Conservation (phyloP, 1,140 invertebrate genomes). For the Eumaeus atala region DNA sequence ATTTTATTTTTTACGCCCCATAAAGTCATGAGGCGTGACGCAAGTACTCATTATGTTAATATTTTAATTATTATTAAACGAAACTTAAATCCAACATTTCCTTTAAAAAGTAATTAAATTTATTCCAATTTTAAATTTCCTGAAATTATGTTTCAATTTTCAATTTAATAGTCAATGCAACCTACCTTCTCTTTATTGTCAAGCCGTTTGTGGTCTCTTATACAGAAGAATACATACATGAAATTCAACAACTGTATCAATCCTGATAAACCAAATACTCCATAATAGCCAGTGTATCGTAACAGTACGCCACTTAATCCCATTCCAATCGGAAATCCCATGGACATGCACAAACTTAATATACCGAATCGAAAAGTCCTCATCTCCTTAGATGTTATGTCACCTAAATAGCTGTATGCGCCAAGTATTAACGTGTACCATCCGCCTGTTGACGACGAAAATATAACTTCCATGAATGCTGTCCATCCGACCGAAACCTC, state of each 20-base stretch:
- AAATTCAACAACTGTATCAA: constrained; percentile 57
- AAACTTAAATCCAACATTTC: no score
- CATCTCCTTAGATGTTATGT: constrained; percentile 85
- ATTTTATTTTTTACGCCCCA: no score
- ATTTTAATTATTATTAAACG: no score
- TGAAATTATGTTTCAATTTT: no score
- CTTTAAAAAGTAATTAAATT: no score
- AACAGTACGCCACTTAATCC: constrained; percentile 63
- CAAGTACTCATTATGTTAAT: no score
- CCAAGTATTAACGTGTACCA: constrained; percentile 92
- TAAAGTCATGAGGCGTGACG: no score
- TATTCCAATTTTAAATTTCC: no score
- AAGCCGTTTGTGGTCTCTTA: constrained; percentile 62
- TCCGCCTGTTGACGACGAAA: constrained; percentile 84
- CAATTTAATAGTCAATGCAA: no score
- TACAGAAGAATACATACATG: constrained; percentile 51
- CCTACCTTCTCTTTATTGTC: constrained; percentile 51
- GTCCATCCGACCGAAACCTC: constrained; percentile 84
- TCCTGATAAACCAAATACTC: constrained; percentile 60
- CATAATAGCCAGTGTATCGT: constrained; percentile 58
- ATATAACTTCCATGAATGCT: constrained; percentile 80
- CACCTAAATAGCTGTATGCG: constrained; percentile 90
- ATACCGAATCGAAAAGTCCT: constrained; percentile 88
- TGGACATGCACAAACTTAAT: constrained; percentile 85
- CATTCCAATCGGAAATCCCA: constrained; percentile 68